phyloP scores from a whole-genome alignment of 2,888 invertebrate species.

The Idaea biselata region DNA sequence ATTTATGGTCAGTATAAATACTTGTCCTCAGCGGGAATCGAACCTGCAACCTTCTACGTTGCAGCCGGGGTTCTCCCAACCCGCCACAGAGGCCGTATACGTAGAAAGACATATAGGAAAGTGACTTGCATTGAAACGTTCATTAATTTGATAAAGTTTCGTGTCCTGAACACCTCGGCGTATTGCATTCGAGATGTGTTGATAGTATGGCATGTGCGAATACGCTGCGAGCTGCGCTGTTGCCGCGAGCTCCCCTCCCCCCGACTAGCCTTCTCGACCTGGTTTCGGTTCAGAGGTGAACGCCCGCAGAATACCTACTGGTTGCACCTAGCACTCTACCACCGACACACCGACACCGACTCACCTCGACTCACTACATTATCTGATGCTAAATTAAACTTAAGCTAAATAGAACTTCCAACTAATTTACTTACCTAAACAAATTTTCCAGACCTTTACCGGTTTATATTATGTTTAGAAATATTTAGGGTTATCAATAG shows the following conservation, averaged over 20 bases:
- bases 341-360: too few species aligned
- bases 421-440: background rate
- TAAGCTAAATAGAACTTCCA: background rate
- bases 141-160: too few species aligned
- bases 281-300: constrained; percentile 74
- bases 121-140: too few species aligned
- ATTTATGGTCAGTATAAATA: too few species aligned
- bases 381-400: constrained; percentile 8
- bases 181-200: background rate
- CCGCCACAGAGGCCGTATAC: too few species aligned
- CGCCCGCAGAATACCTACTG: constrained; percentile 53
- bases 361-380: background rate
- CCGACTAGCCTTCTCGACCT: constrained; percentile 62
- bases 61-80: too few species aligned
- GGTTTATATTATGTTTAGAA: background rate
- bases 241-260: constrained; percentile 5
- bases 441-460: background rate
- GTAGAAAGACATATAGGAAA: too few species aligned
- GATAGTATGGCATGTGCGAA: constrained; percentile 18
- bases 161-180: background rate
- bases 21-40: too few species aligned
- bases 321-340: constrained; percentile 36
- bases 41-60: too few species aligned
- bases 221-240: constrained; percentile 18
- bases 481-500: too few species aligned